Percentiles rank a stretch among this genome's conserved stretches.
Evolutionary conservation across 2,797 vertebrate genomes (phyloP).

Genomic region (Malacoraja senta): DNA sequence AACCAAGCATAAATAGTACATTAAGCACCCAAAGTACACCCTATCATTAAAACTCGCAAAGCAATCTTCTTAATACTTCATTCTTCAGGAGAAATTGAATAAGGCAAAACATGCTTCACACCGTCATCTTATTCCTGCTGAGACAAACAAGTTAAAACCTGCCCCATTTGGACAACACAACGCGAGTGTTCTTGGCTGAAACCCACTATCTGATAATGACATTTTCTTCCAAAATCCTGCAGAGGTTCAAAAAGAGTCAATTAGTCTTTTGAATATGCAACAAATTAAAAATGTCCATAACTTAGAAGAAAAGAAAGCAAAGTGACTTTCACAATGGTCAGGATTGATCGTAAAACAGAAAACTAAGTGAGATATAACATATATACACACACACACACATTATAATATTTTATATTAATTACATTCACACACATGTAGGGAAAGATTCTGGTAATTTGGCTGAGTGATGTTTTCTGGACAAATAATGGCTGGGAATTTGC

Average conservation of each 20-base stretch:
- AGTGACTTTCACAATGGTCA: not conserved
- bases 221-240: conserved; percentile 63
- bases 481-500: not conserved
- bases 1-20: conserved; percentile 84
- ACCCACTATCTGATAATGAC: conserved; percentile 62
- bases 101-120: conserved; percentile 89
- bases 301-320: not conserved
- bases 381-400: too few species aligned
- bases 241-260: conserved; percentile 43
- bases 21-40: conserved; percentile 86
- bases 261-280: conserved; percentile 30
- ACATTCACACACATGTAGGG: conserved; percentile 48
- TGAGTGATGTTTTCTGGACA: not conserved
- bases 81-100: conserved; percentile 77
- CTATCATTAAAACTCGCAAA: conserved; percentile 60
- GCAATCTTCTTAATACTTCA: conserved; percentile 71
- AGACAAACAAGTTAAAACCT: conserved; percentile 41
- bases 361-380: not conserved
- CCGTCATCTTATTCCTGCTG: conserved; percentile 68
- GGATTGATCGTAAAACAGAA: conserved; percentile 53
- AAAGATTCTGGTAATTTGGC: not conserved
- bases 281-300: conserved; percentile 34
- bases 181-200: conserved; percentile 55
- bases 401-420: too few species aligned
- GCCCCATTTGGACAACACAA: conserved; percentile 40